These are phyloP conservation scores for Bombyx mori DNA, from an alignment of 1,140 invertebrate species.

Conservation along the genomic window DNA sequence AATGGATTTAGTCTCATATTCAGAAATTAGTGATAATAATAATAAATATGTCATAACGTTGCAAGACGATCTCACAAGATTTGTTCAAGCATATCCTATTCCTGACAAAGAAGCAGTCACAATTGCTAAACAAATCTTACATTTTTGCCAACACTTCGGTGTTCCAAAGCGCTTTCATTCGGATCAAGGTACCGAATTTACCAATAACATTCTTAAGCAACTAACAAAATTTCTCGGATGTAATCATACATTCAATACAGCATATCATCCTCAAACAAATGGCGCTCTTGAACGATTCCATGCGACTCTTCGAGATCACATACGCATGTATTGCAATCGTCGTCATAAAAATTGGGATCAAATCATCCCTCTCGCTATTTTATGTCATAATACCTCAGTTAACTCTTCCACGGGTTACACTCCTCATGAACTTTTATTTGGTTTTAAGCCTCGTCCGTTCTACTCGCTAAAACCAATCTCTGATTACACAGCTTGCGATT, in stretches of 20 bases:
- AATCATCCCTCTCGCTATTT: conserved; percentile 46
- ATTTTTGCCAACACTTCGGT: conserved; percentile 39
- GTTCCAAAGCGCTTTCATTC: conserved; percentile 35
- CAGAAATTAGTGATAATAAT: too few relatives aligned
- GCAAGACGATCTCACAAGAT: too few relatives aligned
- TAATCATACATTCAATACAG: conserved; percentile 36
- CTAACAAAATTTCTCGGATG: conserved; percentile 36
- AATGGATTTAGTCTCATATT: too few relatives aligned
- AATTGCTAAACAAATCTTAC: conserved; percentile 26
- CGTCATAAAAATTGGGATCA: conserved; percentile 58
- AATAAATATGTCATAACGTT: too few relatives aligned
- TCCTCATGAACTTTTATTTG: conserved; percentile 62
- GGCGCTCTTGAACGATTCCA: conserved; percentile 51
- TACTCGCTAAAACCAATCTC: conserved; percentile 22
- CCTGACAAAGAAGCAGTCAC: too few relatives aligned
- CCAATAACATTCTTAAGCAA: conserved; percentile 33
- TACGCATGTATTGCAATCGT: conserved; percentile 45
- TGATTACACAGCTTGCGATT: conserved; percentile 29
- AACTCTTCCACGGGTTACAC: conserved; percentile 39
- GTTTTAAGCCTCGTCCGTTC: conserved; percentile 38
- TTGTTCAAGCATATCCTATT: too few relatives aligned
- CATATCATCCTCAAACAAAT: conserved; percentile 50
- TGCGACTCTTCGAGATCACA: conserved; percentile 44
- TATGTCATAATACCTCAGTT: conserved; percentile 58
- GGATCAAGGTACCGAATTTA: conserved; percentile 45